phyloP scores from a whole-genome alignment of 30 jellyfish, hydroid and myxozoan species.

The Aurelia aurita region DNA sequence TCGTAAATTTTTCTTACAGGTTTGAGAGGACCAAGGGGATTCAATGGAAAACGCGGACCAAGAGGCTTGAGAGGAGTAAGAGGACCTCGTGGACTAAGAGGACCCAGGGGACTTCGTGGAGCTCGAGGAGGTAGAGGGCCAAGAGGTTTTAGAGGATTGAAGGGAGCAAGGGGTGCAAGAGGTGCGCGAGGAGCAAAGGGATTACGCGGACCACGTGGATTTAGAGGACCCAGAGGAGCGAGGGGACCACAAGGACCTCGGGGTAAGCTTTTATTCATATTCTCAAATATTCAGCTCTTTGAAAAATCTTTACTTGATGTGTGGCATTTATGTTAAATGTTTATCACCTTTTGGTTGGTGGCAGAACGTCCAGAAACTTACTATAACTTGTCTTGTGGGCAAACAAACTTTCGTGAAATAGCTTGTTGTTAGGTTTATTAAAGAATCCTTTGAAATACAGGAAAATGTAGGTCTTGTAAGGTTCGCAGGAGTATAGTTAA shows the following conservation, averaged over 20 bases:
- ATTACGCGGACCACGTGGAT: conserved; percentile 54
- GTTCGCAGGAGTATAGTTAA: too few relatives aligned
- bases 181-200: conserved; percentile 57
- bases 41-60: conserved; percentile 13
- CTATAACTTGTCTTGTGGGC: background rate
- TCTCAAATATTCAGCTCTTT: background rate
- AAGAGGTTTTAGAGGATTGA: conserved; percentile 24
- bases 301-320: background rate
- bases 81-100: conserved; percentile 33
- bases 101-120: background rate
- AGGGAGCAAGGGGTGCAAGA: conserved; percentile 49
- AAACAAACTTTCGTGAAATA: background rate
- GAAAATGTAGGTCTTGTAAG: too few relatives aligned
- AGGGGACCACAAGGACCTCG: conserved; percentile 47
- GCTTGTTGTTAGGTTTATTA: too few relatives aligned
- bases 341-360: too few relatives aligned
- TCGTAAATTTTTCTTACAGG: background rate
- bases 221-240: conserved; percentile 46
- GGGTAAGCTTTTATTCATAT: background rate
- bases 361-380: too few relatives aligned
- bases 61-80: conserved; percentile 43
- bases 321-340: background rate
- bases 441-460: too few relatives aligned
- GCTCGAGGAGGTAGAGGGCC: background rate
- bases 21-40: conserved; percentile 1